phyloP scores from a whole-genome alignment of 2,113 vertebrate genomes.

The Eleginops maclovinus region DNA sequence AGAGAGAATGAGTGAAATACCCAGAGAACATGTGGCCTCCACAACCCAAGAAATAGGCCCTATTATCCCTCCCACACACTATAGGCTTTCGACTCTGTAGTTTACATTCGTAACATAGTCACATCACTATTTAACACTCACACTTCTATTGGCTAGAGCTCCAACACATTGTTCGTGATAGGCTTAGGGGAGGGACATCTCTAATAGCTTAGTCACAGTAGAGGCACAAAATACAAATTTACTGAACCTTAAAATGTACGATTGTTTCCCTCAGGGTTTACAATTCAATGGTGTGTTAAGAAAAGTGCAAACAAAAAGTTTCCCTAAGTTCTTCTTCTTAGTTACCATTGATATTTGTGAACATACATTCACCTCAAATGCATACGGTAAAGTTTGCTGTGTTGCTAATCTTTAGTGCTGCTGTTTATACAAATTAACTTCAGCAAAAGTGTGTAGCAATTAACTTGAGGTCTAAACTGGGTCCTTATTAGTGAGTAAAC shows the following conservation, averaged over 20 bases:
- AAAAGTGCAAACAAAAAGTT: neutral
- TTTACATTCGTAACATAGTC: too few species aligned
- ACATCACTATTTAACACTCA: too few species aligned
- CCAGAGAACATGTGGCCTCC: neutral
- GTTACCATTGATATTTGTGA: conserved; percentile 14
- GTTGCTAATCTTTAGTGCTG: neutral
- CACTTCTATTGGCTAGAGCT: too few species aligned
- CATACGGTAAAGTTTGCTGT: neutral
- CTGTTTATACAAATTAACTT: conserved; percentile 33
- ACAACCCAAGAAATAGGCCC: neutral
- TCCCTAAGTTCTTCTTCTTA: neutral
- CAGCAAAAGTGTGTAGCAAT: conserved; percentile 10
- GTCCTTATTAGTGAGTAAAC: conserved; percentile 39
- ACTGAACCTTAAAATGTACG: neutral
- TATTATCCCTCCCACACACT: too few species aligned
- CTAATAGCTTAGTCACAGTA: too few species aligned
- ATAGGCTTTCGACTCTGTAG: too few species aligned
- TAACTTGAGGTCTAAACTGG: conserved; percentile 31
- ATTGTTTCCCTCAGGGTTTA: neutral
- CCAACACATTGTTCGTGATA: too few species aligned
- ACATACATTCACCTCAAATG: conserved; percentile 2
- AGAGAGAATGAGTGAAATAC: neutral
- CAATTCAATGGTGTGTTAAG: neutral
- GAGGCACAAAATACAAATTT: neutral
- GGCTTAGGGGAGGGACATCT: too few species aligned